A percentile compares a stretch with the other conserved stretches of the same genome.
Conservation (phyloP, 1,140 invertebrate species). For the Neoseiulus cucumeris region DNA sequence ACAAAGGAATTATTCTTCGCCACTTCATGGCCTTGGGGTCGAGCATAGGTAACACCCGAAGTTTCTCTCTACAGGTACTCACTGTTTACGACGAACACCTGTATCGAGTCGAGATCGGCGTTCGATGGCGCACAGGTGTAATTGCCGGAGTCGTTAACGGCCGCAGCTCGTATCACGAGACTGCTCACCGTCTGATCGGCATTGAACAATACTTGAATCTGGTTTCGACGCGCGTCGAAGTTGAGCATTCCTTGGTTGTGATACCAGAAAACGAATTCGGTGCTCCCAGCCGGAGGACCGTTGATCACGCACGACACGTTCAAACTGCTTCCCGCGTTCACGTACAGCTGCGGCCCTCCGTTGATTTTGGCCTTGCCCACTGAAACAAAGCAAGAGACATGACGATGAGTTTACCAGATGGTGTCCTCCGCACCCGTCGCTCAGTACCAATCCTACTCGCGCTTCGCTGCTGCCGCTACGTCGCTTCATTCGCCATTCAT, state of each 20-base stretch:
- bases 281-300: constrained; percentile 32
- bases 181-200: constrained; percentile 29
- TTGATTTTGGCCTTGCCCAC: constrained; percentile 63
- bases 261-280: constrained; percentile 64
- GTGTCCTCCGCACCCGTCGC: background rate
- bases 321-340: constrained; percentile 59
- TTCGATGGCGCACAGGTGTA: constrained; percentile 68
- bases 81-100: constrained; percentile 65
- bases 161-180: constrained; percentile 32
- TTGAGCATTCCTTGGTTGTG: constrained; percentile 65
- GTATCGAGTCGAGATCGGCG: constrained; percentile 46
- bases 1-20: no score
- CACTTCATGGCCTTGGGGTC: background rate
- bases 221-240: constrained; percentile 57
- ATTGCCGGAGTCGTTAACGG: constrained; percentile 57
- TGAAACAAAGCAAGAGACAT: constrained; percentile 29
- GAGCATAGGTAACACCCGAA: background rate
- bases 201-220: constrained; percentile 15
- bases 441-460: no score
- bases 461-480: no score
- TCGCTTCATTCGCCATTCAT: background rate
- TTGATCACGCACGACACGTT: constrained; percentile 53
- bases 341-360: constrained; percentile 58
- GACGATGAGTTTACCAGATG: background rate
- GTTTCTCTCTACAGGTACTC: constrained; percentile 27